A percentile compares a stretch with the other conserved stretches of the same genome.
Evolutionary conservation across 2,888 invertebrate genomes (phyloP).

Genomic region (Meghimatium bilineatum): DNA sequence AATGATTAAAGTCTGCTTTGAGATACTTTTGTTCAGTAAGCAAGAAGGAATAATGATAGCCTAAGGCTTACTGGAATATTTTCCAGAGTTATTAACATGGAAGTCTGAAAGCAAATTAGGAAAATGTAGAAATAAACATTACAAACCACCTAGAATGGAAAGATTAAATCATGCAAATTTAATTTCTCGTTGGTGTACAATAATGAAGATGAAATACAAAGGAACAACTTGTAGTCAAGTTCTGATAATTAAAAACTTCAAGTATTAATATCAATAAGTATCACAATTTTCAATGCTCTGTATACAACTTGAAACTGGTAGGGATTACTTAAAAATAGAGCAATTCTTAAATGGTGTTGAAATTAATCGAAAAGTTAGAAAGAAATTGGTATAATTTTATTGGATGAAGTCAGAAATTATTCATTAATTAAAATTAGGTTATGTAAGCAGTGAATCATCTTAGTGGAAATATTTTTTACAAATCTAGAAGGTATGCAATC

Average conservation of each 20-base stretch:
- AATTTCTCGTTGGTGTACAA: background rate
- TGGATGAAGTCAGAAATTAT: background rate
- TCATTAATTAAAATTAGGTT: background rate
- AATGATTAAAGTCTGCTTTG: too few relatives aligned
- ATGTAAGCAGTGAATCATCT: too few relatives aligned
- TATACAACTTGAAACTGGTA: background rate
- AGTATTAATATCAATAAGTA: constrained; percentile 13
- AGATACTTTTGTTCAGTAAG: too few relatives aligned
- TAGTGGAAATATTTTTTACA: too few relatives aligned
- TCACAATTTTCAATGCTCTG: constrained; percentile 2
- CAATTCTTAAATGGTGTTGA: background rate
- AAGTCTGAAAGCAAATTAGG: too few relatives aligned
- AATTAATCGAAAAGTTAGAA: background rate
- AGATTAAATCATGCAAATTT: background rate
- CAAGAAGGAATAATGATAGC: too few relatives aligned
- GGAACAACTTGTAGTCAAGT: background rate
- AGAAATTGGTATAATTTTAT: background rate
- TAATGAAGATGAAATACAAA: background rate
- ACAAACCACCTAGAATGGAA: background rate
- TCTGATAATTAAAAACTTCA: background rate
- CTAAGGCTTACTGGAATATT: too few relatives aligned
- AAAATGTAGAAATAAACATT: background rate
- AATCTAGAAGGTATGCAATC: too few relatives aligned
- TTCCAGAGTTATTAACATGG: too few relatives aligned
- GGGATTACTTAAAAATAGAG: background rate